phyloP scores from a whole-genome alignment of 1,140 invertebrate genomes.

The Lineus longissimus region DNA sequence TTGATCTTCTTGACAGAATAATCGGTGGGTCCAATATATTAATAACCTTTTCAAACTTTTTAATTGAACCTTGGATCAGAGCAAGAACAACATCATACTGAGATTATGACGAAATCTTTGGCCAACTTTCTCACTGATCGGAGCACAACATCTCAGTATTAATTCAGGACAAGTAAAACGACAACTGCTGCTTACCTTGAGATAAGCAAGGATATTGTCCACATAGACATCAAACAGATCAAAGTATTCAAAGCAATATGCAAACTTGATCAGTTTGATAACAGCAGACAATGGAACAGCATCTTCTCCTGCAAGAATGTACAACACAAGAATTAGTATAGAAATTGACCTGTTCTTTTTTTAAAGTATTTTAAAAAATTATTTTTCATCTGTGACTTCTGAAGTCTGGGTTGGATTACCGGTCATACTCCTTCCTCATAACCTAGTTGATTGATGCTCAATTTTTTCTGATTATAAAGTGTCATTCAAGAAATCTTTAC shows the following conservation, averaged over 20 bases:
- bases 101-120: background rate
- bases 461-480: too few relatives aligned
- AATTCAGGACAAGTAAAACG: too few relatives aligned
- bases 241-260: constrained; percentile 51
- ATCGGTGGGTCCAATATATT: too few relatives aligned
- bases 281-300: constrained; percentile 41
- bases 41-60: background rate
- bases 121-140: background rate
- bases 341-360: background rate
- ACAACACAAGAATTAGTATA: background rate
- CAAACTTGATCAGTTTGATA: constrained; percentile 47
- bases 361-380: background rate
- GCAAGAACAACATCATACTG: background rate
- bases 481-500: too few relatives aligned
- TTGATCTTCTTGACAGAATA: too few relatives aligned
- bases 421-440: too few relatives aligned
- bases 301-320: constrained; percentile 31
- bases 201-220: constrained; percentile 30
- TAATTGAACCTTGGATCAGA: background rate
- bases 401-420: too few relatives aligned
- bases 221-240: constrained; percentile 47
- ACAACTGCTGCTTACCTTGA: constrained; percentile 31
- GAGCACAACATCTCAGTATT: too few relatives aligned
- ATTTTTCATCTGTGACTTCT: background rate
- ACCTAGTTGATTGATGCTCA: too few relatives aligned